These are phyloP conservation scores for Micromesistius poutassou DNA, from an alignment of 2,797 vertebrate genomes.

Conservation along the genomic window DNA sequence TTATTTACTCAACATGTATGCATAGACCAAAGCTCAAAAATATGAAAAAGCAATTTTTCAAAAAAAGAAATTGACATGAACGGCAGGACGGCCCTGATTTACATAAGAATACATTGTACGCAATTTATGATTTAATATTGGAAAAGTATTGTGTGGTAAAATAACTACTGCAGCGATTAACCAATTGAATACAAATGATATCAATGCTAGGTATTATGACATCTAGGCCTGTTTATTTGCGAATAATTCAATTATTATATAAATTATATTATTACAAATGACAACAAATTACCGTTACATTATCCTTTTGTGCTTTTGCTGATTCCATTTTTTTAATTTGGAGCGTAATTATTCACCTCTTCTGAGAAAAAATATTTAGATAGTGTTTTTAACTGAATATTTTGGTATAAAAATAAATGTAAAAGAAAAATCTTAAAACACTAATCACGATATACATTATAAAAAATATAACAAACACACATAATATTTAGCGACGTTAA, in stretches of 20 bases:
- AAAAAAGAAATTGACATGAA: neutral
- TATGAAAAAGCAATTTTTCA: too few relatives aligned
- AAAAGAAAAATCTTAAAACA: neutral
- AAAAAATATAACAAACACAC: neutral
- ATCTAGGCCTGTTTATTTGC: neutral
- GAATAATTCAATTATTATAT: neutral
- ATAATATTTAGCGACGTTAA: neutral
- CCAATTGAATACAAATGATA: neutral
- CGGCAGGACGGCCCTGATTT: neutral
- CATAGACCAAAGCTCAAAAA: neutral
- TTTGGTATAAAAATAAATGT: neutral
- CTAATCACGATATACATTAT: neutral
- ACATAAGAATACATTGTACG: neutral
- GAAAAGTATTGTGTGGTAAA: neutral
- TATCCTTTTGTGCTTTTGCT: neutral
- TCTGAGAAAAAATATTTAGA: neutral
- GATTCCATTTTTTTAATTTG: neutral
- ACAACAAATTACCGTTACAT: neutral
- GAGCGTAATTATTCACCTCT: neutral
- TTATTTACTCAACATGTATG: neutral
- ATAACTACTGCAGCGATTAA: neutral
- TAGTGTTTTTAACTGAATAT: neutral
- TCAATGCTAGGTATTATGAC: neutral
- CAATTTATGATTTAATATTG: neutral
- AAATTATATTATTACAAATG: neutral